Percentiles rank a stretch among this genome's conserved stretches.
Evolutionary conservation across 2,113 vertebrate species (phyloP).

Genomic region (Aramus guarauna): DNA sequence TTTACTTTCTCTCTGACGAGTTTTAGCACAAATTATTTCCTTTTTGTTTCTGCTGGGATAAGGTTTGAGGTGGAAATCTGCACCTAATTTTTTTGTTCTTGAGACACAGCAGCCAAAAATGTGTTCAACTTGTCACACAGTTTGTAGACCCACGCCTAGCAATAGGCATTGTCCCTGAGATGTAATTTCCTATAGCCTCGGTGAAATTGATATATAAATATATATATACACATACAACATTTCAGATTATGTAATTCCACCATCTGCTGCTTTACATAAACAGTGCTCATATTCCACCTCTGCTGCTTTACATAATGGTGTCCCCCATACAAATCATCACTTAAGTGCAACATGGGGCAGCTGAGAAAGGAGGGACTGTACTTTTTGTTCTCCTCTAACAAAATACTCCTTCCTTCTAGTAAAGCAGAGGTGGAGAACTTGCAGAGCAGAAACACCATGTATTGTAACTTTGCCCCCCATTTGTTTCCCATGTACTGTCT

Average conservation of each 20-base stretch:
- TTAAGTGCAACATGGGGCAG: neutral
- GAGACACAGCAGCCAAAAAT: neutral
- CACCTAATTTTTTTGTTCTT: neutral
- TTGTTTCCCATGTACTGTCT: neutral
- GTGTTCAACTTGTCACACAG: neutral
- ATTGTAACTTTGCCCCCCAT: neutral
- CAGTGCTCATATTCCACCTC: neutral
- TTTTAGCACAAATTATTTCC: neutral
- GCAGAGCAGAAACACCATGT: rapidly evolving
- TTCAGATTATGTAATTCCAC: slow-evolving; percentile 25
- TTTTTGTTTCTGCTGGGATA: neutral
- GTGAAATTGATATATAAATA: neutral
- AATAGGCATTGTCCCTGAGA: neutral
- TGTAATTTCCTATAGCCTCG: neutral
- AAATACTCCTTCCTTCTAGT: neutral
- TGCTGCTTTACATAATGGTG: neutral
- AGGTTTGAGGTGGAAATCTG: neutral
- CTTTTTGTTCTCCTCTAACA: neutral
- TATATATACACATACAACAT: neutral
- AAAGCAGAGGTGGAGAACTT: neutral
- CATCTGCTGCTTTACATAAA: slow-evolving; percentile 42
- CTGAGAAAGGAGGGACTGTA: neutral
- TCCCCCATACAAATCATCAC: neutral
- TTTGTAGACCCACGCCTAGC: neutral
- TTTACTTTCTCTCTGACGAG: neutral